A percentile compares a stretch with the other conserved stretches of the same genome.
These are phyloP conservation scores for Eristalis intricaria DNA, from an alignment of 2,888 invertebrate species.

Conservation along the genomic window DNA sequence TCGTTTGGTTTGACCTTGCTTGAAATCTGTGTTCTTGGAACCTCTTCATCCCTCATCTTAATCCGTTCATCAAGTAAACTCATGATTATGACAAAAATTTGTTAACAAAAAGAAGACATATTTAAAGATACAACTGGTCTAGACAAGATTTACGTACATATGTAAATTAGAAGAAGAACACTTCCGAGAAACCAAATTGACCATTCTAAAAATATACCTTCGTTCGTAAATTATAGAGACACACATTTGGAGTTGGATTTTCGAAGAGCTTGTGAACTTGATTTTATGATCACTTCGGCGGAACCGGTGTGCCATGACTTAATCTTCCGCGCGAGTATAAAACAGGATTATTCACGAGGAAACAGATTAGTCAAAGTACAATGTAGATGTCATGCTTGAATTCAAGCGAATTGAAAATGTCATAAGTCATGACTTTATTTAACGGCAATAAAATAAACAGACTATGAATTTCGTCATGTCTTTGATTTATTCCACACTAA, in stretches of 20 bases:
- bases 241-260: too few relatives aligned
- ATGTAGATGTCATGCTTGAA: not conserved
- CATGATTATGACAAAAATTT: not conserved
- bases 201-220: not conserved
- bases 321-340: conserved; percentile 30
- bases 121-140: not conserved
- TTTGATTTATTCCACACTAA: too few relatives aligned
- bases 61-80: too few relatives aligned
- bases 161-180: not conserved
- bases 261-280: not conserved
- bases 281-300: not conserved
- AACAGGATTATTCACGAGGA: conserved; percentile 46
- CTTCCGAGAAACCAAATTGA: not conserved
- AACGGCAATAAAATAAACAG: not conserved
- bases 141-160: not conserved
- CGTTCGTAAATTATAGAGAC: too few relatives aligned
- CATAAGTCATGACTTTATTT: not conserved
- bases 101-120: not conserved
- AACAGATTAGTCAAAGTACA: conserved; percentile 3
- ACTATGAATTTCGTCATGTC: not conserved
- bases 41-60: too few relatives aligned
- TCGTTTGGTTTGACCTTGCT: too few relatives aligned
- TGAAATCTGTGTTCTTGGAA: too few relatives aligned
- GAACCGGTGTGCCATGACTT: conserved; percentile 2
- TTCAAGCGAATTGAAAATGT: not conserved